These are phyloP conservation scores for Pammene aurita DNA, from an alignment of 2,888 invertebrate species.

Conservation along the genomic window DNA sequence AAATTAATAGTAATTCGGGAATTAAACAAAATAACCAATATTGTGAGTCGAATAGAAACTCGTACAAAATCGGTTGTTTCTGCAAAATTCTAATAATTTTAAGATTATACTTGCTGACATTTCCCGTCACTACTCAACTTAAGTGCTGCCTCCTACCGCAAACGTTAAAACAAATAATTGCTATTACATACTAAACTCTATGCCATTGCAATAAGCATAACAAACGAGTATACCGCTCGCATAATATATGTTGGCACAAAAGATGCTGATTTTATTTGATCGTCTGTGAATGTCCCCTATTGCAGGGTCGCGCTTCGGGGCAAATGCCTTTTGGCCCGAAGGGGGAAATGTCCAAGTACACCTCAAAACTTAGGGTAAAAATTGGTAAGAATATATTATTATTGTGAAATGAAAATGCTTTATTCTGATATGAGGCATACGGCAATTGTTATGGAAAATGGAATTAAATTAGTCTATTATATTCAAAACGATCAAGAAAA, in stretches of 20 bases:
- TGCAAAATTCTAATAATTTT: neutral
- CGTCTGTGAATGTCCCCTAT: slow-evolving; percentile 64
- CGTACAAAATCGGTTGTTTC: too few relatives aligned
- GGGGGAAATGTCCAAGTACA: slow-evolving; percentile 28
- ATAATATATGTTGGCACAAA: slow-evolving; percentile 54
- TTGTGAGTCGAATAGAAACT: too few relatives aligned
- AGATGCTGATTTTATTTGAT: slow-evolving; percentile 73
- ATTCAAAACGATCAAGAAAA: too few relatives aligned
- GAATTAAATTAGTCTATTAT: neutral
- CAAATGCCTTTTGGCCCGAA: slow-evolving; percentile 26
- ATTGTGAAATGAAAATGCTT: slow-evolving; percentile 19
- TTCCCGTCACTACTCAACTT: slow-evolving; percentile 59
- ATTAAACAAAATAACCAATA: too few relatives aligned
- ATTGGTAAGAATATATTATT: slow-evolving; percentile 6
- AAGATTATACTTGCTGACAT: slow-evolving; percentile 31
- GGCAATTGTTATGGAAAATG: neutral
- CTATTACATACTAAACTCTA: slow-evolving; percentile 46
- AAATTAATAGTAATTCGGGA: too few relatives aligned
- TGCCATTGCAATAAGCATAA: slow-evolving; percentile 43
- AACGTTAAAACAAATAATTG: slow-evolving; percentile 39
- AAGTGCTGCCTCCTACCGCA: slow-evolving; percentile 49
- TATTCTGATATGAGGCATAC: neutral
- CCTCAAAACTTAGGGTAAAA: slow-evolving; percentile 23
- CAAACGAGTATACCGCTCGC: slow-evolving; percentile 18
- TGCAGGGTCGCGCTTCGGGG: slow-evolving; percentile 31